These are phyloP conservation scores for Resseliella maxima DNA, from an alignment of 2,888 invertebrate genomes.

Conservation along the genomic window DNA sequence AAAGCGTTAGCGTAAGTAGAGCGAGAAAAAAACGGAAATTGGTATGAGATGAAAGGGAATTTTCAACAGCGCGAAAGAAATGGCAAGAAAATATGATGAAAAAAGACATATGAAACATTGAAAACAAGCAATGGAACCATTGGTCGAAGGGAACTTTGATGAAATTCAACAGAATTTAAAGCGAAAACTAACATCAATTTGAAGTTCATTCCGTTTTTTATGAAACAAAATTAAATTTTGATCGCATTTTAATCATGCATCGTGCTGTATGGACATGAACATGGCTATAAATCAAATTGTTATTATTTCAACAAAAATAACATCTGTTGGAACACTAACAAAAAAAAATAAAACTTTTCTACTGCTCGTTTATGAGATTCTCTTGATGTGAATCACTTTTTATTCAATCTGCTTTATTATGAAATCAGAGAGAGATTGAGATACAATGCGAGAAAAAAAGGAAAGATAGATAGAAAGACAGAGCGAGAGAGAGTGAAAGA, in stretches of 20 bases:
- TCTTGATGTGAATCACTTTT: not conserved
- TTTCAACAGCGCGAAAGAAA: not conserved
- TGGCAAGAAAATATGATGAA: not conserved
- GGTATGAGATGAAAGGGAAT: conserved; percentile 7
- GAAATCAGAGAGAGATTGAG: too few species aligned
- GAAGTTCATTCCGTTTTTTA: not conserved
- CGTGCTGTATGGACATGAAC: conserved; percentile 1
- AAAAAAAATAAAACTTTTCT: not conserved
- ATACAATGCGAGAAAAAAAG: too few species aligned
- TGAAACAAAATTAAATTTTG: conserved; percentile 11
- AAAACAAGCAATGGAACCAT: not conserved
- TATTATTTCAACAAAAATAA: conserved; percentile 10
- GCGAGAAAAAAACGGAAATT: conserved; percentile 20
- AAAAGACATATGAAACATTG: not conserved
- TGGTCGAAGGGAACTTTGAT: not conserved
- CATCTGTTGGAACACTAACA: not conserved
- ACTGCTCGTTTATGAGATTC: not conserved
- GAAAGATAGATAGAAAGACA: too few species aligned
- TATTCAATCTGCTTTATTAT: not conserved
- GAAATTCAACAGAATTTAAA: not conserved
- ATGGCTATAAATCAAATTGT: not conserved
- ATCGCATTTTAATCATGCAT: conserved; percentile 39
- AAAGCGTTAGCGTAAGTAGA: conserved; percentile 25
- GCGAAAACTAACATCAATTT: not conserved
- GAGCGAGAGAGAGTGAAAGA: too few species aligned